Percentiles rank a stretch among this genome's conserved stretches.
Evolutionary conservation across 2,113 vertebrate species (phyloP).

Genomic region (Pseudorasbora parva): DNA sequence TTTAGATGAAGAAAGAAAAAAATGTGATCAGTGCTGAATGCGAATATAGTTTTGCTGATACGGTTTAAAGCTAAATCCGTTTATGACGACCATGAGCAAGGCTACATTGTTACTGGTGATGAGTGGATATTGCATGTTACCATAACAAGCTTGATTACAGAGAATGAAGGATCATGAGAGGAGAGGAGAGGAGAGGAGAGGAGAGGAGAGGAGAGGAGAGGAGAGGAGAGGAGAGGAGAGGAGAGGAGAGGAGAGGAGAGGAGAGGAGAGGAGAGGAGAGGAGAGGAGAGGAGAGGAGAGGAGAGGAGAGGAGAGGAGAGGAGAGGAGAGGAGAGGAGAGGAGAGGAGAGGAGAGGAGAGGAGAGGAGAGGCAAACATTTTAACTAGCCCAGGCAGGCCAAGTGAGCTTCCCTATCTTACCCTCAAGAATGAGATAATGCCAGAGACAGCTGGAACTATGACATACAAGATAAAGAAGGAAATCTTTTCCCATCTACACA

Average conservation of each 20-base stretch:
- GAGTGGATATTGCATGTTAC: background rate
- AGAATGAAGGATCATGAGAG: slow-evolving; percentile 6
- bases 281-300: background rate
- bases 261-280: background rate
- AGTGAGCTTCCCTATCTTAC: slow-evolving; percentile 45
- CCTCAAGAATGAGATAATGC: slow-evolving; percentile 35
- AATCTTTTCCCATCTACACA: slow-evolving; percentile 1
- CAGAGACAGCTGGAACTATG: background rate
- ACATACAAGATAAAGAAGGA: slow-evolving; percentile 6
- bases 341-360: background rate
- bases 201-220: background rate
- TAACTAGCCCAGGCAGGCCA: slow-evolving; percentile 2
- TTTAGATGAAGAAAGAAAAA: slow-evolving; percentile 1
- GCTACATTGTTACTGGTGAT: background rate
- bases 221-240: background rate
- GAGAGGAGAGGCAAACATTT: slow-evolving; percentile 7
- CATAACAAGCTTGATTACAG: background rate
- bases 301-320: background rate
- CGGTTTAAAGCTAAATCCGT: background rate
- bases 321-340: background rate
- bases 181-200: background rate
- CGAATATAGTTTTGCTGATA: slow-evolving; percentile 6
- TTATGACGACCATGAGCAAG: background rate
- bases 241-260: background rate
- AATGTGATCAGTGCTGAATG: background rate